Conservation (phyloP, 2,113 vertebrate genomes). For the Potamarius usumacintae region DNA sequence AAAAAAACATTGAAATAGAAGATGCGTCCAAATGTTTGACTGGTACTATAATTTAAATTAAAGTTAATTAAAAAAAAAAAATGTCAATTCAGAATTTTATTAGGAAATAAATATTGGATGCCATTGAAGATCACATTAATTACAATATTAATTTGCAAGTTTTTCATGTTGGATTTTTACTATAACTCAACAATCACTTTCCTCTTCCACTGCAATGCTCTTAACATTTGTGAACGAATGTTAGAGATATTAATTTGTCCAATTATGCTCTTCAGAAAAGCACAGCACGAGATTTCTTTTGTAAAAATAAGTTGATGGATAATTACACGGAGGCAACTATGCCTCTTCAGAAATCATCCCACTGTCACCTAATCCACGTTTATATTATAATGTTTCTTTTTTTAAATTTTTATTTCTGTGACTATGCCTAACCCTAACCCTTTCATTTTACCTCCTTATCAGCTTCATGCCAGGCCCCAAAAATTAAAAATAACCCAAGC, state of each 20-base stretch:
- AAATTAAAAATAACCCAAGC: neutral
- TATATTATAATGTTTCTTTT: neutral
- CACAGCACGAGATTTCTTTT: slow-evolving; percentile 55
- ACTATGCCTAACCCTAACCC: neutral
- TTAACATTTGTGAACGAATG: slow-evolving; percentile 46
- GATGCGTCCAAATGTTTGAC: no score
- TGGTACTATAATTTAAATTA: no score
- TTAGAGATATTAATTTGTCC: slow-evolving; percentile 64
- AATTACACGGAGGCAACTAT: slow-evolving; percentile 27
- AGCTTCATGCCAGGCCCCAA: neutral
- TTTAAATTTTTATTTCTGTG: neutral
- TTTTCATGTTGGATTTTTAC: neutral
- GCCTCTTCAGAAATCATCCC: slow-evolving; percentile 44
- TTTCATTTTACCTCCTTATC: neutral
- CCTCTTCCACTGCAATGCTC: slow-evolving; percentile 22
- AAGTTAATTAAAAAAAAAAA: neutral
- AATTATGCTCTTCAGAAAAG: slow-evolving; percentile 58
- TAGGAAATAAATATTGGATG: neutral
- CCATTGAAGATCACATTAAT: neutral
- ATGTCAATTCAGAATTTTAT: neutral
- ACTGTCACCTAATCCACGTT: slow-evolving; percentile 28
- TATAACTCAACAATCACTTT: slow-evolving; percentile 28
- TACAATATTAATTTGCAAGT: neutral
- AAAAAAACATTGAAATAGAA: no score
- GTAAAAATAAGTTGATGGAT: slow-evolving; percentile 36